A percentile compares a stretch with the other conserved stretches of the same genome.
These are phyloP conservation scores for Colaptes auratus DNA, from an alignment of 2,113 vertebrate genomes.

Conservation along the genomic window DNA sequence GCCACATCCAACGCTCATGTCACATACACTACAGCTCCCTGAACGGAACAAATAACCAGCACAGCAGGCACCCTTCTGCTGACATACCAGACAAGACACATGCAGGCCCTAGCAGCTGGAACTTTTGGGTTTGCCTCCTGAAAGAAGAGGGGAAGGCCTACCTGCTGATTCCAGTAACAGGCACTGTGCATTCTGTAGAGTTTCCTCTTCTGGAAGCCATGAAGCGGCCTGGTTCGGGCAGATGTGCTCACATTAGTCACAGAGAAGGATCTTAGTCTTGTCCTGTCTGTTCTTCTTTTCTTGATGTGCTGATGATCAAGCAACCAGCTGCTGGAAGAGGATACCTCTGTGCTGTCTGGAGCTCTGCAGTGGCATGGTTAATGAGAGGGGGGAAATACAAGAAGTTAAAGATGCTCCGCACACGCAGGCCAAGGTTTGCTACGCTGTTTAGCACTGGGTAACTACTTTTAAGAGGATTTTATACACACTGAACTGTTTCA, in stretches of 20 bases:
- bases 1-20: background rate
- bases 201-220: constrained; percentile 86
- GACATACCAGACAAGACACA: background rate
- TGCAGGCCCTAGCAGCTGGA: background rate
- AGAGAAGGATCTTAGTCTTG: constrained; percentile 70
- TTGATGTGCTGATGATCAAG: constrained; percentile 78
- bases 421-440: background rate
- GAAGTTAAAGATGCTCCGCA: constrained; percentile 20
- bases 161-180: constrained; percentile 75
- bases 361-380: constrained; percentile 69
- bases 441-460: background rate
- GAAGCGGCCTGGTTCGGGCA: constrained; percentile 88
- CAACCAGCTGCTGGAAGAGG: constrained; percentile 69
- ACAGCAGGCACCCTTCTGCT: background rate
- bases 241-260: constrained; percentile 75
- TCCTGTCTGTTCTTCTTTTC: constrained; percentile 79
- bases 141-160: constrained; percentile 23
- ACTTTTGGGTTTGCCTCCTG: background rate
- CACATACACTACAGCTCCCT: background rate
- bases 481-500: background rate
- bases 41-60: background rate
- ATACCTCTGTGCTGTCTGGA: constrained; percentile 72
- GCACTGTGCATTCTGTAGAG: constrained; percentile 79
- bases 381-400: constrained; percentile 22
- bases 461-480: background rate